These are phyloP conservation scores for Drosophila nr. fundita DNA, from an alignment of 2,888 invertebrate genomes.

Conservation along the genomic window DNA sequence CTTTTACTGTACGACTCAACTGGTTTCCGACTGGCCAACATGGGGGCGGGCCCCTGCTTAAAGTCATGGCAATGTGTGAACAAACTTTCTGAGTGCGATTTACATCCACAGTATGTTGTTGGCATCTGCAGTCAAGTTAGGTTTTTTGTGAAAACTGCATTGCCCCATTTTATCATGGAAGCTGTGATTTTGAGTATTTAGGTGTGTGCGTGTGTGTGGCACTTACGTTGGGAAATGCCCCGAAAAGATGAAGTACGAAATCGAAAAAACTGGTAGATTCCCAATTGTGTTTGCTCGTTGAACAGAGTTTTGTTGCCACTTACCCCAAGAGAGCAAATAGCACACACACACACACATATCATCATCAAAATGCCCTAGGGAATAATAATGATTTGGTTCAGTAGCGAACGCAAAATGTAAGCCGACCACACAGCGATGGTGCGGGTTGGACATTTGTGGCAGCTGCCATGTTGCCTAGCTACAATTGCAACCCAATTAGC, in stretches of 20 bases:
- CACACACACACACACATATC: background rate
- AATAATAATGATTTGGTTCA: slow-evolving; percentile 36
- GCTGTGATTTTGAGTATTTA: background rate
- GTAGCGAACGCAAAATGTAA: slow-evolving; percentile 19
- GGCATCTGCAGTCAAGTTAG: background rate
- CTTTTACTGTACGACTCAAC: slow-evolving; percentile 73
- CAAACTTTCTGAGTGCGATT: slow-evolving; percentile 41
- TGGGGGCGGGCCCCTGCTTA: slow-evolving; percentile 11
- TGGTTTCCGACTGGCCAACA: slow-evolving; percentile 62
- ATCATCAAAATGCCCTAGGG: background rate
- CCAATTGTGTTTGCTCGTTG: slow-evolving; percentile 4
- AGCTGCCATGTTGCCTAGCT: slow-evolving; percentile 36
- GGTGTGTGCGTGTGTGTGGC: background rate
- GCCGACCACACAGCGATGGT: slow-evolving; percentile 15
- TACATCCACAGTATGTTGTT: background rate
- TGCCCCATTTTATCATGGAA: background rate
- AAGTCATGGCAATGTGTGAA: slow-evolving; percentile 75
- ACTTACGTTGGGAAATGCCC: slow-evolving; percentile 11
- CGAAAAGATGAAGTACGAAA: background rate
- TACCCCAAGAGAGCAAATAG: slow-evolving; percentile 3
- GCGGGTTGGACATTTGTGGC: slow-evolving; percentile 29
- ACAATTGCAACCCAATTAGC: slow-evolving; percentile 48
- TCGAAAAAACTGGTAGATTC: slow-evolving; percentile 25
- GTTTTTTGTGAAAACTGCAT: slow-evolving; percentile 1
- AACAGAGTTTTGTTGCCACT: slow-evolving; percentile 6